A percentile compares a stretch with the other conserved stretches of the same genome.
Evolutionary conservation across 2,888 invertebrate genomes (phyloP).

Genomic region (Metopia argyrocephala): DNA sequence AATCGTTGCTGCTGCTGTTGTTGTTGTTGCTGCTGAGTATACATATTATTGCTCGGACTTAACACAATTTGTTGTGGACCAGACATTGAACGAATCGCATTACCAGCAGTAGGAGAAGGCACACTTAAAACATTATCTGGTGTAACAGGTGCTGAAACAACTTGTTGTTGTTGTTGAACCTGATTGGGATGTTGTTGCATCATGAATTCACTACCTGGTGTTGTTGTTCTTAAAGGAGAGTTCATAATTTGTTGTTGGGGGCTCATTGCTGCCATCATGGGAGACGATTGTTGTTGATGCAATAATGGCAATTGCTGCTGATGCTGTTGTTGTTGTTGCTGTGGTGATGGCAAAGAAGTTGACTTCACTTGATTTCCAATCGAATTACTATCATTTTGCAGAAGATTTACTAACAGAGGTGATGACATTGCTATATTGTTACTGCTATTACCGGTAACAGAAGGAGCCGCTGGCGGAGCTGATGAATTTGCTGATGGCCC

Average conservation of each 20-base stretch:
- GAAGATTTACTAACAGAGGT: constrained; percentile 92
- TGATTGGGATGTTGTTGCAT: constrained; percentile 65
- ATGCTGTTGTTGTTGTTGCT: constrained; percentile 59
- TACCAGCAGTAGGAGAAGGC: constrained; percentile 72
- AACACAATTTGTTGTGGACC: constrained; percentile 69
- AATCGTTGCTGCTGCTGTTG: constrained; percentile 61
- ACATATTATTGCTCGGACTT: constrained; percentile 72
- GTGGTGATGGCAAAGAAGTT: constrained; percentile 71
- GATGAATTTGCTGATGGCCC: constrained; percentile 22
- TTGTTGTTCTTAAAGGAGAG: constrained; percentile 72
- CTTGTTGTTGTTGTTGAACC: constrained; percentile 62
- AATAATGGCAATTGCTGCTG: constrained; percentile 62
- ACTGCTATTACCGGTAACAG: constrained; percentile 40
- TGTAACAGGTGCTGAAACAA: constrained; percentile 52
- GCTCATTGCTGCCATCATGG: constrained; percentile 57
- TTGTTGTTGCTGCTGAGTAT: constrained; percentile 67
- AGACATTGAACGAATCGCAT: constrained; percentile 69
- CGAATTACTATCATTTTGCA: constrained; percentile 87
- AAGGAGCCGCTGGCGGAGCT: constrained; percentile 52
- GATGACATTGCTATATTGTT: constrained; percentile 88
- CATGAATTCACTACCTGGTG: constrained; percentile 71
- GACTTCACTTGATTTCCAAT: constrained; percentile 70
- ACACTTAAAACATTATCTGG: constrained; percentile 67
- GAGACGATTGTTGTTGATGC: constrained; percentile 63
- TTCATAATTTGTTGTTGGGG: constrained; percentile 67